Evolutionary conservation across 1,140 invertebrate species (phyloP).

Genomic region (Diprion similis): DNA sequence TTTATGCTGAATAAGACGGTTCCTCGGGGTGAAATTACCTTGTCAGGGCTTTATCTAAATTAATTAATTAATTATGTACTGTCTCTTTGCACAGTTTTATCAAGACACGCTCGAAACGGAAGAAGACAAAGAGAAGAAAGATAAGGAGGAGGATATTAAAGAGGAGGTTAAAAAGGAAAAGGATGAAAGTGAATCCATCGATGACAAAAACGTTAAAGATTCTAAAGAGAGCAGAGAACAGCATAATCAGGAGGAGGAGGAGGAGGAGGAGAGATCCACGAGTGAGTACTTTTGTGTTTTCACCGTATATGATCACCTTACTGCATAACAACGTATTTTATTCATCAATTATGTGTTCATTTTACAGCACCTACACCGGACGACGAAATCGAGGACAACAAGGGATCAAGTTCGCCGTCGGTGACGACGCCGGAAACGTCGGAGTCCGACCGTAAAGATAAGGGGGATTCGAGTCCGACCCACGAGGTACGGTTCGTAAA

Average conservation of each 20-base stretch:
- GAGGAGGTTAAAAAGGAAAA: constrained; percentile 37
- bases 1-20: background rate
- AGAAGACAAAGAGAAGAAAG: constrained; percentile 61
- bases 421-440: constrained; percentile 33
- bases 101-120: constrained; percentile 86
- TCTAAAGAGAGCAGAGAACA: constrained; percentile 14
- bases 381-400: constrained; percentile 39
- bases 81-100: constrained; percentile 74
- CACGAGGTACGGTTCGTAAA: constrained; percentile 47
- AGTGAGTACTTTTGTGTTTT: constrained; percentile 34
- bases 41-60: too few species aligned
- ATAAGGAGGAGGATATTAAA: constrained; percentile 54
- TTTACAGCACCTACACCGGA: constrained; percentile 45
- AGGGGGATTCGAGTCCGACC: constrained; percentile 24
- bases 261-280: constrained; percentile 38
- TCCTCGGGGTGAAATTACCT: too few species aligned
- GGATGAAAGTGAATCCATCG: constrained; percentile 29
- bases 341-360: constrained; percentile 14
- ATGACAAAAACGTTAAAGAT: constrained; percentile 20
- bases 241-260: constrained; percentile 22
- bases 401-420: constrained; percentile 37
- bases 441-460: constrained; percentile 37
- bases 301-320: background rate
- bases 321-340: background rate
- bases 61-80: too few species aligned